Evolutionary conservation across 2,888 invertebrate species (phyloP).

Genomic region (Machimus atricapillus): DNA sequence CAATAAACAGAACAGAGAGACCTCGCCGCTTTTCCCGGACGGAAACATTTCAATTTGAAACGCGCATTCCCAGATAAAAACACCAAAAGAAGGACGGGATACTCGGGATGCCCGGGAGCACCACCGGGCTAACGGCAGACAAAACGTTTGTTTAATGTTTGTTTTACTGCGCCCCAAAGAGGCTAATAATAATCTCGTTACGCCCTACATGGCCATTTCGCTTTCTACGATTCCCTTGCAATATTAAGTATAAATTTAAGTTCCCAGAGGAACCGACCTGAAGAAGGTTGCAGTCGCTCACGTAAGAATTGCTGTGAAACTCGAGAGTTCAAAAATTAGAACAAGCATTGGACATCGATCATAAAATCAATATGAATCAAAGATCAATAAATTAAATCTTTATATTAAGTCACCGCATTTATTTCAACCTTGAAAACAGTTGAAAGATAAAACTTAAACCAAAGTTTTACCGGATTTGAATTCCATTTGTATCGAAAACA

Average conservation of each 20-base stretch:
- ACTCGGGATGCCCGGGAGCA: background rate
- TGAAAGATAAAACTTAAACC: too few relatives aligned
- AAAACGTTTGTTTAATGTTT: background rate
- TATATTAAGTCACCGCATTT: background rate
- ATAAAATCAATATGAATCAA: background rate
- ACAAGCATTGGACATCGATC: background rate
- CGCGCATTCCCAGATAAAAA: background rate
- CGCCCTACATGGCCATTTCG: background rate
- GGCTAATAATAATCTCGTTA: background rate
- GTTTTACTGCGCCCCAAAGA: background rate
- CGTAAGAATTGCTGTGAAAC: background rate
- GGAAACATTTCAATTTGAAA: constrained; percentile 8
- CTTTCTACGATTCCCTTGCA: background rate
- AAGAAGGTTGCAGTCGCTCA: background rate
- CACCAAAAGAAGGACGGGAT: background rate
- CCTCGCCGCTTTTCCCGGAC: background rate
- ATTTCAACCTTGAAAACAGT: too few relatives aligned
- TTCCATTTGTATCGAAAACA: too few relatives aligned
- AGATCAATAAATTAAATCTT: background rate
- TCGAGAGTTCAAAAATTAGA: background rate
- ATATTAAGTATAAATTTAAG: background rate
- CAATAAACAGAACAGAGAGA: constrained; percentile 16
- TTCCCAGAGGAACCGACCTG: background rate
- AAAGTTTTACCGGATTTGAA: too few relatives aligned
- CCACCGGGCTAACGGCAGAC: background rate